These are phyloP conservation scores for Platysternon megacephalum DNA, from an alignment of 2,113 vertebrate species.

Conservation along the genomic window DNA sequence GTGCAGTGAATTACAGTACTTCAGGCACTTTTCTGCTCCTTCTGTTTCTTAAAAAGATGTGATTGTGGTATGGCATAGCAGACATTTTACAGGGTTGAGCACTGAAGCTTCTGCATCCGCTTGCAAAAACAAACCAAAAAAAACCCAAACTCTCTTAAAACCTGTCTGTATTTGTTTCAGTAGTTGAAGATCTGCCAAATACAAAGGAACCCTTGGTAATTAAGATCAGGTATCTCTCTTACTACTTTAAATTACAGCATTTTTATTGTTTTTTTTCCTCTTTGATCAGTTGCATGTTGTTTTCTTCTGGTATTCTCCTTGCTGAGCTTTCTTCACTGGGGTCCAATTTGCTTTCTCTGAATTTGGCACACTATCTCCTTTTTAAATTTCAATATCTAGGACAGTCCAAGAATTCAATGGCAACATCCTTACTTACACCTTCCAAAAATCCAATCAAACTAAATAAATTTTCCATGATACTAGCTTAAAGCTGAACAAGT, in stretches of 20 bases:
- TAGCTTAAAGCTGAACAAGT: not conserved
- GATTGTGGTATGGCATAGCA: not conserved
- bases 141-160: not conserved
- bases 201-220: conserved; percentile 5
- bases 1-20: not conserved
- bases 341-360: not conserved
- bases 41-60: not conserved
- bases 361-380: not conserved
- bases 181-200: not conserved
- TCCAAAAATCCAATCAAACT: not conserved
- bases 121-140: not conserved
- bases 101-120: not conserved
- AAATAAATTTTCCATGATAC: not conserved
- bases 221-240: conserved; percentile 1
- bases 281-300: not conserved
- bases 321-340: not conserved
- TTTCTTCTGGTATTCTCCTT: not conserved
- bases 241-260: not conserved
- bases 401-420: not conserved
- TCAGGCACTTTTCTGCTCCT: conserved; percentile 42
- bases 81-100: not conserved
- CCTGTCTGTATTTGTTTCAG: not conserved
- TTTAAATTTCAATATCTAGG: not conserved
- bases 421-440: not conserved
- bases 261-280: not conserved